Base-by-base conservation (phyloP, 2,888 invertebrate genomes). In the Eupithecia inturbata region DNA sequence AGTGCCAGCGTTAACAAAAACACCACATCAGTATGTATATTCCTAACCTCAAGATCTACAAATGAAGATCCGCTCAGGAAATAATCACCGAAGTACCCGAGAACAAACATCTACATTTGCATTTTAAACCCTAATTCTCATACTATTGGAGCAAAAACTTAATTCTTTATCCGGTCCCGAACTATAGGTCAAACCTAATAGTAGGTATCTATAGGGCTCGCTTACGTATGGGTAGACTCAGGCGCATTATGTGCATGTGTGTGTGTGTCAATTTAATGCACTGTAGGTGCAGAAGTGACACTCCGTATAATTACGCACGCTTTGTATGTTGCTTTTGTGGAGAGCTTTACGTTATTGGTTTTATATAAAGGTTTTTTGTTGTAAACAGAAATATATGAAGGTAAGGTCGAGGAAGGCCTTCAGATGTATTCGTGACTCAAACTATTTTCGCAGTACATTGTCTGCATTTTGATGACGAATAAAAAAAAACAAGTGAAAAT, bases 131-230 rank as follows among this genome's bases (percentile, higher is more conserved):
- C 22, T 66, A 26, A 66, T 41, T 26, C 63, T n/a, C 36, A 64
- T 64, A 64, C 80, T 78, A 85, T 80, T 76, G 70, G 76, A 77
- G 81, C 83, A 87, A 86, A 87, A 87, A 80, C 82, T 82, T 83
- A 63, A 68, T 72, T 82, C 84, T 83, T 83, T 80, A 80, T 82
- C 83, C 84, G 84, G 84, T 82, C 84, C 85, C 16, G 36, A 26
- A 57, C 57, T 64, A n/a, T 33, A 64, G 31, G 63, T 64, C 12
- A 83, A 90, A 88, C 90, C 89, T 72, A 60, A 33, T 49, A 26
- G 67, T 71, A n/a, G 4, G 39, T 41, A 49, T 22, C 10, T 77
- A 74, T 86, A 86, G 87, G 86, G 85, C 77, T 83, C 80, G 78
- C n/a, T 22, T 39, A n/a, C 64, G 22, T 83, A 41, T 67, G 64